phyloP scores from a whole-genome alignment of 2,113 vertebrate species.

The Catagonus wagneri region DNA sequence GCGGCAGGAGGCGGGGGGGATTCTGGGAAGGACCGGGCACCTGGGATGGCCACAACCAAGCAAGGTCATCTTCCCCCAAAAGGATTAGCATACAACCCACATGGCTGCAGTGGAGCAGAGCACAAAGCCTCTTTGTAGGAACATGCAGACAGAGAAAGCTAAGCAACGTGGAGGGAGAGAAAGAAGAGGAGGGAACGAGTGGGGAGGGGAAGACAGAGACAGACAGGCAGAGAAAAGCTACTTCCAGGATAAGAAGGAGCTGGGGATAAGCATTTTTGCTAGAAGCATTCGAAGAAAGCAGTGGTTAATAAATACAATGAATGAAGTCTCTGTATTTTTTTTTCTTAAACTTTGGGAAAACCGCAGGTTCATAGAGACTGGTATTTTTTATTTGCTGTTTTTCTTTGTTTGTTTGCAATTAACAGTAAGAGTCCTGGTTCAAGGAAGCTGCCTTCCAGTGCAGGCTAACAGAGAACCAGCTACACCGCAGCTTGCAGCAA shows the following conservation, averaged over 20 bases:
- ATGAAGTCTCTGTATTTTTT: not conserved
- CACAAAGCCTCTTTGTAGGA: not conserved
- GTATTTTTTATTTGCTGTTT: not conserved
- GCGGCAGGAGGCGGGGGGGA: not conserved
- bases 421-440: not conserved
- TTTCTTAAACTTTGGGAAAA: not conserved
- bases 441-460: not conserved
- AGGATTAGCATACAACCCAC: not conserved
- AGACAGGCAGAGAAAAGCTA: not conserved
- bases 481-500: too few relatives aligned
- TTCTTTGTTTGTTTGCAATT: not conserved
- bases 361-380: not conserved
- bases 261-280: not conserved
- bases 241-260: not conserved
- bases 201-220: not conserved
- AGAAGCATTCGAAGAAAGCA: constrained; percentile 16
- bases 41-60: not conserved
- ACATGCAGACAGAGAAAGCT: not conserved
- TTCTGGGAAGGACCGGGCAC: not conserved
- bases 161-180: not conserved
- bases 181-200: not conserved
- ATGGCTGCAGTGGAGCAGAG: not conserved
- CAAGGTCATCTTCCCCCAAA: not conserved
- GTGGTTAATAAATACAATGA: not conserved
- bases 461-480: not conserved